Evolutionary conservation across 2,888 invertebrate species (phyloP), one percentile per base, ranked within the genome.

Genomic region (Hofmannophila pseudospretella): DNA sequence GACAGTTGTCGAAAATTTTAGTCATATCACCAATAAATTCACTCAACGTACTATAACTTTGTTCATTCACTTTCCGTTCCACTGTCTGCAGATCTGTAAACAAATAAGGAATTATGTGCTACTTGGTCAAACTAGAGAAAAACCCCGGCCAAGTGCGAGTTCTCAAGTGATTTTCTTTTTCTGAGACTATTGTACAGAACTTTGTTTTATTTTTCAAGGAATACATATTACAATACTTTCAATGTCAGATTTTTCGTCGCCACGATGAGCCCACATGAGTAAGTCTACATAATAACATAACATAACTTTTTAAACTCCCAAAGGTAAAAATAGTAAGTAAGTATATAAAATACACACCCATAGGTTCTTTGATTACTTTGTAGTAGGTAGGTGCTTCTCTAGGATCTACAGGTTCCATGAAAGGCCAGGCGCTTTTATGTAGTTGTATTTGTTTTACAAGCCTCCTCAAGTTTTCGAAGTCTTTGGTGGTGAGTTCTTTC

Each of bases 11-110:
- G 82, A 99, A 98, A 69, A 99, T 97, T 85, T 97, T 96, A 46
- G 96, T 97, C 92, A 98, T 96, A 76, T 99, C 99, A 71, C 96
- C 96, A 67, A 98, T 96, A 79, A 98, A 98, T 71, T 99, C 97
- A 72, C 95, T 94, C 55, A 98, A 88, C 70, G 93, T 94, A 66
- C 91, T 92, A 77, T 98, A 98, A 33, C 88, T 89, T 66, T 92
- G 91, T 55, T 93, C 92, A 64, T 93, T 93, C 70, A 98, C 93
- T 84, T 96, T 94, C 48, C 90, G 88, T 80, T 97, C 96, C 55
- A 99, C 94, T 57, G 95, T 96, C 76, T 96, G 94, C 54, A 99
- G 88, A 91, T 99, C 98, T 98, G 88, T 23, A 69, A 80, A 51
- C 20, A 9, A 19, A 11, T 23, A 32, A n/a, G 11, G 3, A 3